These are phyloP conservation scores for Zoanthus gigantus DNA, from an alignment of 92 coral and sea anemone genomes.

Conservation along the genomic window DNA sequence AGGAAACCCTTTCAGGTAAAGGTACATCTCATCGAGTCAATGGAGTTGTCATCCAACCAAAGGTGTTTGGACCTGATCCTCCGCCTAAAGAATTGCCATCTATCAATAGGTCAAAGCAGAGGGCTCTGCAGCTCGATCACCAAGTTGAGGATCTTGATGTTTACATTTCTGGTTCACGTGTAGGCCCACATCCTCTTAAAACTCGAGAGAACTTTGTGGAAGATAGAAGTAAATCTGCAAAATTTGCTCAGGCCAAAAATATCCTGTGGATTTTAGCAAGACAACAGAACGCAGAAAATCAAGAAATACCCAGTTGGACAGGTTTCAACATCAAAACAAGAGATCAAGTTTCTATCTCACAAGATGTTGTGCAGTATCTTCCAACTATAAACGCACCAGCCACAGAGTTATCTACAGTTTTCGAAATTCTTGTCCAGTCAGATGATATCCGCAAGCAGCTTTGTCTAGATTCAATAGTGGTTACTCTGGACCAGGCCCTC, in stretches of 20 bases:
- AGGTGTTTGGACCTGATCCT: slow-evolving; percentile 37
- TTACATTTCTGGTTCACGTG: slow-evolving; percentile 33
- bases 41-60: slow-evolving; percentile 47
- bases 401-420: slow-evolving; percentile 53
- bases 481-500: slow-evolving; percentile 64
- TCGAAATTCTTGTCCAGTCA: slow-evolving; percentile 52
- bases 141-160: slow-evolving; percentile 17
- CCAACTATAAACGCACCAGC: slow-evolving; percentile 66
- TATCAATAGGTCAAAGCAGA: slow-evolving; percentile 35
- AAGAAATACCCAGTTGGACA: slow-evolving; percentile 61
- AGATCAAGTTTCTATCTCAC: slow-evolving; percentile 24
- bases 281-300: slow-evolving; percentile 17
- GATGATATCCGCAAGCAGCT: slow-evolving; percentile 57
- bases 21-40: slow-evolving; percentile 55
- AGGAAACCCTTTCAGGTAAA: no score
- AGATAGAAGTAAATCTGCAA: slow-evolving; percentile 23
- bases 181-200: slow-evolving; percentile 27
- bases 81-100: slow-evolving; percentile 8
- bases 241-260: slow-evolving; percentile 22
- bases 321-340: slow-evolving; percentile 61
- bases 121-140: slow-evolving; percentile 13
- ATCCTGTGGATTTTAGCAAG: slow-evolving; percentile 51
- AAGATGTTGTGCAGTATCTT: slow-evolving; percentile 61
- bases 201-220: slow-evolving; percentile 26
- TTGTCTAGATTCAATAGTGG: slow-evolving; percentile 28